Conservation (phyloP, 1,140 invertebrate species). For the Phenacoccus solenopsis region DNA sequence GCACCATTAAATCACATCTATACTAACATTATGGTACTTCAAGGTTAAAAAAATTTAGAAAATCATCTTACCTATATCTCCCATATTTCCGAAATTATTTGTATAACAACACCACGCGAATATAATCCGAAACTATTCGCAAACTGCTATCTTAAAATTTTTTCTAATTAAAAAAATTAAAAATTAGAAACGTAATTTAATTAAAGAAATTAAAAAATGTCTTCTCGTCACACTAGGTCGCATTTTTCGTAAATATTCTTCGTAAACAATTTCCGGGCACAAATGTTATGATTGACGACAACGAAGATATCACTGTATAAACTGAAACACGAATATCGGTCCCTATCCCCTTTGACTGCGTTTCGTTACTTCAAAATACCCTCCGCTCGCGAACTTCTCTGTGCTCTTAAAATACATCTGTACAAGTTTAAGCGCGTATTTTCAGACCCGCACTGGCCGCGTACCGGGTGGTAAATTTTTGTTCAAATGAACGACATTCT, state of each 20-base stretch:
- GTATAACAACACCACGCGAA: no score
- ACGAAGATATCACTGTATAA: not conserved
- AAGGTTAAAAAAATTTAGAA: not conserved
- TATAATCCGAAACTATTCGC: no score
- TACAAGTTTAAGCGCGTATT: slow-evolving; percentile 5
- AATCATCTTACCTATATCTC: not conserved
- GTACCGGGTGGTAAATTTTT: not conserved
- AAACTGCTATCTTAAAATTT: no score
- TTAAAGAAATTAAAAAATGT: no score
- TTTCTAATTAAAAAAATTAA: no score
- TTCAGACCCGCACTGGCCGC: not conserved
- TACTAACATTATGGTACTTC: not conserved
- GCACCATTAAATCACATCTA: not conserved
- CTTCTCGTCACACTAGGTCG: no score
- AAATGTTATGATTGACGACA: slow-evolving; percentile 6
- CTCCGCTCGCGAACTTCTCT: not conserved
- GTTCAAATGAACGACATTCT: slow-evolving; percentile 1
- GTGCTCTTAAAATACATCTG: slow-evolving; percentile 10
- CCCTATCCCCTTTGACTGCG: not conserved
- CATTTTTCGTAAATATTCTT: not conserved
- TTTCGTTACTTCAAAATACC: not conserved
- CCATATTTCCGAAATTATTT: no score
- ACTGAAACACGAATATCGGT: slow-evolving; percentile 8
- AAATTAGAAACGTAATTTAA: no score
- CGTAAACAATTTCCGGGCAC: not conserved